phyloP scores from a whole-genome alignment of 2,113 vertebrate genomes.

The Ginglymostoma cirratum region DNA sequence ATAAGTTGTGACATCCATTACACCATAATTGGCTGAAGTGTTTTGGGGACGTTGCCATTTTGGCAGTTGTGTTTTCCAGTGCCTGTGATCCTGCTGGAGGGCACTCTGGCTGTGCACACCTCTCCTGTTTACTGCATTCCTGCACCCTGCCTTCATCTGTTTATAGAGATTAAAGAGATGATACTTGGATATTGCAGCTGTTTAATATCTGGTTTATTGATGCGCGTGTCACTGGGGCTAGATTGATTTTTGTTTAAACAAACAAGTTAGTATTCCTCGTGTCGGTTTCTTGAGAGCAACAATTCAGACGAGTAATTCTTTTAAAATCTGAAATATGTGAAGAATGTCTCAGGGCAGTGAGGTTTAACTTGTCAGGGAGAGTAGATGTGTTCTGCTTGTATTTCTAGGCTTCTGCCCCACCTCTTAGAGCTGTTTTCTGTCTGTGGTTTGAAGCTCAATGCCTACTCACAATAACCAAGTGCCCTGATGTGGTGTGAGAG shows the following conservation, averaged over 20 bases:
- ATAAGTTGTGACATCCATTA: neutral
- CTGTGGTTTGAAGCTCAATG: neutral
- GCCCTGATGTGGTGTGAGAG: neutral
- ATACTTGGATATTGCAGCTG: neutral
- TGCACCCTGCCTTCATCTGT: neutral
- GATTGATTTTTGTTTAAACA: neutral
- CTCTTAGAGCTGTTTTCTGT: neutral
- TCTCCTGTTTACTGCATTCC: constrained; percentile 25
- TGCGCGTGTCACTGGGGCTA: neutral
- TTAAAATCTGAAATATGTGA: neutral
- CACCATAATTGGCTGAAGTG: neutral
- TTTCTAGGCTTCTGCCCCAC: neutral
- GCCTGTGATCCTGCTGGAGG: neutral
- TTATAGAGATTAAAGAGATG: no score
- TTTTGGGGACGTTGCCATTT: constrained; percentile 13
- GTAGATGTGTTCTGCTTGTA: neutral
- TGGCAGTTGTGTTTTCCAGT: neutral
- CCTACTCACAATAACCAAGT: neutral
- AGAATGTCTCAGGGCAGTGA: neutral
- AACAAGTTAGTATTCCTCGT: neutral
- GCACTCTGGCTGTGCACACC: neutral
- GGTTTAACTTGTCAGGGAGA: neutral
- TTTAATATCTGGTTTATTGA: neutral
- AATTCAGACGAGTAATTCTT: neutral
- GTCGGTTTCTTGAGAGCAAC: neutral